Conservation (phyloP, 2,113 vertebrate genomes). For the Chloropsis cyanopogon region DNA sequence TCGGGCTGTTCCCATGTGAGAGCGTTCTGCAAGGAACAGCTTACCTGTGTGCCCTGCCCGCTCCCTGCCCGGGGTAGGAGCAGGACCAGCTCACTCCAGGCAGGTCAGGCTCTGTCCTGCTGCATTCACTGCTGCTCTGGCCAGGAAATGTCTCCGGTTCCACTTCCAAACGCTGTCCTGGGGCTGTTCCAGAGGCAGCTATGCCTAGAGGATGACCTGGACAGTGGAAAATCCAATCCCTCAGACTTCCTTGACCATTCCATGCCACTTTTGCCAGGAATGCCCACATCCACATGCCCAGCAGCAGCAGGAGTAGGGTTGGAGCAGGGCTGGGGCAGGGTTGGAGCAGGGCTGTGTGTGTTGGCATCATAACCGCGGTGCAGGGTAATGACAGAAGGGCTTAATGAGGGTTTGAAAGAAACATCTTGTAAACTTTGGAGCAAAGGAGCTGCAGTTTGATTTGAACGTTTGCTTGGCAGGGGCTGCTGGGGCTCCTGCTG, state of each 20-base stretch:
- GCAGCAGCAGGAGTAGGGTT: not conserved
- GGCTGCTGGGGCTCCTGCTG: conserved; percentile 18
- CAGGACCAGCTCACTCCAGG: not conserved
- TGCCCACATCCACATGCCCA: fast-evolving
- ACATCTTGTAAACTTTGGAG: conserved; percentile 55
- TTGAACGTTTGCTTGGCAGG: conserved; percentile 38
- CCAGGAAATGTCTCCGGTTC: fast-evolving
- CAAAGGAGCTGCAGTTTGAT: conserved; percentile 19
- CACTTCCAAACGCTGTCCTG: fast-evolving
- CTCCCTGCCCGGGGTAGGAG: not conserved
- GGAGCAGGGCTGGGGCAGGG: fast-evolving
- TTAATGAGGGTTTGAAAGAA: conserved; percentile 42
- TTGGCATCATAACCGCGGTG: fast-evolving
- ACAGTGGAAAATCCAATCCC: not conserved
- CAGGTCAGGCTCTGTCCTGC: not conserved
- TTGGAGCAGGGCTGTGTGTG: fast-evolving
- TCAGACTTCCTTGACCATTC: not conserved
- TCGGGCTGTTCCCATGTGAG: not conserved
- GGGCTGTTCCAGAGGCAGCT: not conserved
- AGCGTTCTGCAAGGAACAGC: not conserved
- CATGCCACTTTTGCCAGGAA: no score
- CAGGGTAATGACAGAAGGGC: not conserved
- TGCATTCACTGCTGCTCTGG: fast-evolving
- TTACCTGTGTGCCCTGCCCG: not conserved
- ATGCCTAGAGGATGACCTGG: not conserved